phyloP scores from a whole-genome alignment of 2,113 vertebrate species.

The Ovis canadensis region DNA sequence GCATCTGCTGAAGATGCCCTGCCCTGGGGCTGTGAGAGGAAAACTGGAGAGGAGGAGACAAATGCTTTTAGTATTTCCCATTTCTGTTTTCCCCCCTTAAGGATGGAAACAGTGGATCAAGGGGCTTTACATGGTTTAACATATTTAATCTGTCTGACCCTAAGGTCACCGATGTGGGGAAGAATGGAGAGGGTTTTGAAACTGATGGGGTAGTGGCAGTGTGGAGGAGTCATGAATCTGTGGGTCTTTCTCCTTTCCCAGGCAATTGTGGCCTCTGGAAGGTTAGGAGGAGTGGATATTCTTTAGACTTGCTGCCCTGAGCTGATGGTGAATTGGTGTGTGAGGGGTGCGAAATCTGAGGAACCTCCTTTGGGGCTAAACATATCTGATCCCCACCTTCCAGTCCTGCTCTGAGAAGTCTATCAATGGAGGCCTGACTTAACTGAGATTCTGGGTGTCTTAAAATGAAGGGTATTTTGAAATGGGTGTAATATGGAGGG shows the following conservation, averaged over 20 bases:
- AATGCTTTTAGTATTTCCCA: not conserved
- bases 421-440: not conserved
- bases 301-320: not conserved
- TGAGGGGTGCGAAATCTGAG: not conserved
- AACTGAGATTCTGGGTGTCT: not conserved
- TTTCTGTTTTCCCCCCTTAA: not conserved
- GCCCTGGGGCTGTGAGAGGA: not conserved
- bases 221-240: not conserved
- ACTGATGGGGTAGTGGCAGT: not conserved
- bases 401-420: not conserved
- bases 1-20: not conserved
- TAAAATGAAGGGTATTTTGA: not conserved
- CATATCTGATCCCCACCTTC: not conserved
- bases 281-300: not conserved
- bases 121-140: not conserved
- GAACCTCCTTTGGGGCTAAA: not conserved
- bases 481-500: not conserved
- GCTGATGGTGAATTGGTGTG: not conserved
- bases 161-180: not conserved
- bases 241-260: not conserved
- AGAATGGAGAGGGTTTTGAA: not conserved
- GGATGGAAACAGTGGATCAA: not conserved
- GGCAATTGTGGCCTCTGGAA: not conserved
- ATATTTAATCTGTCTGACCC: not conserved
- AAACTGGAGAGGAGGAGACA: not conserved